These are phyloP conservation scores for Empis stercorea DNA, from an alignment of 2,888 invertebrate genomes.

Conservation along the genomic window DNA sequence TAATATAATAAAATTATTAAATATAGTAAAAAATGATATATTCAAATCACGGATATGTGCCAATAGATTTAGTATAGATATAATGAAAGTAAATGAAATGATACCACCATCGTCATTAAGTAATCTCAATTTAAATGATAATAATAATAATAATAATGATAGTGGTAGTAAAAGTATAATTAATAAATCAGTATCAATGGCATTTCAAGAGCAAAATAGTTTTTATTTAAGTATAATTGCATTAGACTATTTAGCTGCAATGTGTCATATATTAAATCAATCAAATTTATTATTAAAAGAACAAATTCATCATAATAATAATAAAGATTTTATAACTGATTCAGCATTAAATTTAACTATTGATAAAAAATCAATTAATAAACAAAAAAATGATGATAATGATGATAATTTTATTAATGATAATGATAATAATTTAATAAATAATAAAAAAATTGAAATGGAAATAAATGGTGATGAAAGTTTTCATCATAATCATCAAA, in stretches of 20 bases:
- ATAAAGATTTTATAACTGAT: constrained; percentile 10
- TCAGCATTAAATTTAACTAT: constrained; percentile 22
- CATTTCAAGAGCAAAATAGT: constrained; percentile 21
- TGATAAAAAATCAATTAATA: constrained; percentile 12
- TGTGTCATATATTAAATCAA: constrained; percentile 53
- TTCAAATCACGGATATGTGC: constrained; percentile 45
- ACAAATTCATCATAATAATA: constrained; percentile 3
- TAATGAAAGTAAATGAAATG: constrained; percentile 21
- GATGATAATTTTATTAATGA: background rate
- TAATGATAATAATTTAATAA: background rate
- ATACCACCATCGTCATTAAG: background rate
- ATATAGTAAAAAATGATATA: constrained; percentile 47
- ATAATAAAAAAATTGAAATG: background rate
- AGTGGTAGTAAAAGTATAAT: no score
- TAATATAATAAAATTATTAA: constrained; percentile 47
- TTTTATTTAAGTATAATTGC: constrained; percentile 52
- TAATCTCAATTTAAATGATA: background rate
- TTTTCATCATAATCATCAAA: constrained; percentile 14
- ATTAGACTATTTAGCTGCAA: constrained; percentile 55
- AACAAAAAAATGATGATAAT: background rate
- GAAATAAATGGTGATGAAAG: constrained; percentile 15
- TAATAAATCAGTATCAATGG: no score
- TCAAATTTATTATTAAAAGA: constrained; percentile 3
- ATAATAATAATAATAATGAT: constrained; percentile 3
- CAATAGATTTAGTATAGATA: constrained; percentile 45